Conservation (phyloP, 2,888 invertebrate genomes). For the Ceramica pisi region DNA sequence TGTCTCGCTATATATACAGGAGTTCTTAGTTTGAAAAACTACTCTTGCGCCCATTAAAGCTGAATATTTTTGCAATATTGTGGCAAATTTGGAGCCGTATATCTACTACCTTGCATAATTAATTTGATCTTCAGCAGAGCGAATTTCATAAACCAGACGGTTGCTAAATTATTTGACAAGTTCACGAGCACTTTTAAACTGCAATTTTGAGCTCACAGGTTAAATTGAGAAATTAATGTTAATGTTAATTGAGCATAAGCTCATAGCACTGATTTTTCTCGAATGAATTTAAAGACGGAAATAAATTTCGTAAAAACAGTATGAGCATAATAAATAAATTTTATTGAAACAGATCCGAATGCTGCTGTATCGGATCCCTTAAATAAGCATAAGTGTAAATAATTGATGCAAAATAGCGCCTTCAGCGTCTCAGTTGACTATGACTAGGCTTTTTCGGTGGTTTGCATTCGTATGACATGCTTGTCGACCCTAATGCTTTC, state of each 20-base stretch:
- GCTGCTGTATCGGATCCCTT: neutral
- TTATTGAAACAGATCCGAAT: neutral
- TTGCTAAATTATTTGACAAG: neutral
- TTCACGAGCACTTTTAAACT: neutral
- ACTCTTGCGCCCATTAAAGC: neutral
- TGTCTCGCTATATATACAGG: neutral
- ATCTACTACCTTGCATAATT: neutral
- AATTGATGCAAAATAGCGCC: constrained; percentile 13
- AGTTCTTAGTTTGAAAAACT: neutral
- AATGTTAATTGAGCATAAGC: too few species aligned
- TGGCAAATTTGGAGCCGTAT: neutral
- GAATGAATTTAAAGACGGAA: neutral
- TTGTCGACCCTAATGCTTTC: constrained; percentile 24
- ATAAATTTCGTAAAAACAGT: neutral
- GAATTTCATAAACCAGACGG: neutral
- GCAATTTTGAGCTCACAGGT: neutral
- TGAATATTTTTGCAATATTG: neutral
- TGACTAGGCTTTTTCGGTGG: constrained; percentile 36
- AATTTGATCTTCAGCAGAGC: neutral
- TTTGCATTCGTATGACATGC: constrained; percentile 12
- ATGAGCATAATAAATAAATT: neutral
- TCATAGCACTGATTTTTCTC: neutral
- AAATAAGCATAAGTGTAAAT: neutral
- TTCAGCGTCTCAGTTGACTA: neutral
- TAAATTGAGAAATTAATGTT: neutral